Percentiles rank a stretch among this genome's conserved stretches.
Conservation (phyloP, 2,113 vertebrate genomes). For the Lamprotornis superbus region DNA sequence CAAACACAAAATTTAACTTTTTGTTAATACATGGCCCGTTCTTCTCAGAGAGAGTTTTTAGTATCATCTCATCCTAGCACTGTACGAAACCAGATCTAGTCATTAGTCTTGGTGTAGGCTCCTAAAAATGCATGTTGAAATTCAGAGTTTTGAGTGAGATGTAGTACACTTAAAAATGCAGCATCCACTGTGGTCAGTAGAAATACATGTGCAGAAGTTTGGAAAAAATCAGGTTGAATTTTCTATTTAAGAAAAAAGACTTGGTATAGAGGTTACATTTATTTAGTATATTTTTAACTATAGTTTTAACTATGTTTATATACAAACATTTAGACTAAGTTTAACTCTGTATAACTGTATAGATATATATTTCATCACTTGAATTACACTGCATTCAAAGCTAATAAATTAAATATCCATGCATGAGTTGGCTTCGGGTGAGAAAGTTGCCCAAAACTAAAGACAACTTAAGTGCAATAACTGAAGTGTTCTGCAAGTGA, state of each 20-base stretch:
- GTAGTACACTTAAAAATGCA: not conserved
- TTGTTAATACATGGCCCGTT: not conserved
- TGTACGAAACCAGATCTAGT: not conserved
- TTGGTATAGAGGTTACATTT: not conserved
- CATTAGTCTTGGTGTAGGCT: not conserved
- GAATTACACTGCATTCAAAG: not conserved
- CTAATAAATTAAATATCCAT: not conserved
- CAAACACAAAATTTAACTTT: not conserved
- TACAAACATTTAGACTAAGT: no score
- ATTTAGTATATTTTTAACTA: not conserved
- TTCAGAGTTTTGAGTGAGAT: not conserved
- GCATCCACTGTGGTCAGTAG: not conserved
- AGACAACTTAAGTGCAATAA: not conserved
- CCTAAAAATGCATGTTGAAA: not conserved
- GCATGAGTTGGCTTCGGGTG: not conserved
- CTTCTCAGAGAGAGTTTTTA: not conserved
- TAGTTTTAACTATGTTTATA: not conserved
- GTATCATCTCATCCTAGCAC: not conserved
- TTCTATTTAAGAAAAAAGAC: not conserved
- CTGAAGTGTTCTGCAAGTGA: not conserved
- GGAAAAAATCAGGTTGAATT: not conserved
- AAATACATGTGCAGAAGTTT: not conserved
- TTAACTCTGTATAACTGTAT: not conserved
- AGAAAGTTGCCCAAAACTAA: not conserved
- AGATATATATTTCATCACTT: not conserved